These are phyloP conservation scores for Gnathochromis pfefferi DNA, from an alignment of 2,113 vertebrate species.

Conservation along the genomic window DNA sequence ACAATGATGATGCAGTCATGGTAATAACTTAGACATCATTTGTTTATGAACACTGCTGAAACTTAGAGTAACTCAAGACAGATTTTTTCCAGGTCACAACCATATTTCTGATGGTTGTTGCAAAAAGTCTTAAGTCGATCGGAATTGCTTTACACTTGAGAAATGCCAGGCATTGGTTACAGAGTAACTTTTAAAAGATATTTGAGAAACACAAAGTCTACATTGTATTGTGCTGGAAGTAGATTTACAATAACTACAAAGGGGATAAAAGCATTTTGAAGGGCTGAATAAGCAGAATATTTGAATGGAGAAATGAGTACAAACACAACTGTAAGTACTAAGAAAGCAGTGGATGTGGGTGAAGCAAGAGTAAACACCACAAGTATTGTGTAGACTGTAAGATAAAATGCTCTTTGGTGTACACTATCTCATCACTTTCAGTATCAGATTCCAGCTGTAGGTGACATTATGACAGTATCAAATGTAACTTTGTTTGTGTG, in stretches of 20 bases:
- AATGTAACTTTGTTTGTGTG: too few species aligned
- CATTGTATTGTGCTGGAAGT: neutral
- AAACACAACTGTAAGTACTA: too few species aligned
- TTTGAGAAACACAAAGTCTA: neutral
- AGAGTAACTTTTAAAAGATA: neutral
- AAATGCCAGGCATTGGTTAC: neutral
- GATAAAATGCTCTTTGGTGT: too few species aligned
- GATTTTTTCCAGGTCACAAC: neutral
- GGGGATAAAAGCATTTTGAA: too few species aligned
- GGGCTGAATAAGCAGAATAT: too few species aligned
- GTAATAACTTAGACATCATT: constrained; percentile 13
- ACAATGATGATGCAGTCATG: constrained; percentile 78
- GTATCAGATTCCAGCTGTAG: too few species aligned
- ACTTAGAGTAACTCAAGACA: neutral
- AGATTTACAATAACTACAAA: neutral
- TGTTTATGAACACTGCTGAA: neutral
- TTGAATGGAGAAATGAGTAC: neutral
- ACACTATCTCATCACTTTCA: too few species aligned
- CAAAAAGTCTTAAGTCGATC: neutral
- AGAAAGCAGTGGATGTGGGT: too few species aligned
- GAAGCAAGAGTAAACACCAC: too few species aligned
- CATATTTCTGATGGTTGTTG: neutral
- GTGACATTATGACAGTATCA: too few species aligned
- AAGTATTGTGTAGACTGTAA: too few species aligned
- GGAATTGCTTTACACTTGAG: neutral